phyloP scores from a whole-genome alignment of 2,888 invertebrate species.

The Argyresthia goedartella region DNA sequence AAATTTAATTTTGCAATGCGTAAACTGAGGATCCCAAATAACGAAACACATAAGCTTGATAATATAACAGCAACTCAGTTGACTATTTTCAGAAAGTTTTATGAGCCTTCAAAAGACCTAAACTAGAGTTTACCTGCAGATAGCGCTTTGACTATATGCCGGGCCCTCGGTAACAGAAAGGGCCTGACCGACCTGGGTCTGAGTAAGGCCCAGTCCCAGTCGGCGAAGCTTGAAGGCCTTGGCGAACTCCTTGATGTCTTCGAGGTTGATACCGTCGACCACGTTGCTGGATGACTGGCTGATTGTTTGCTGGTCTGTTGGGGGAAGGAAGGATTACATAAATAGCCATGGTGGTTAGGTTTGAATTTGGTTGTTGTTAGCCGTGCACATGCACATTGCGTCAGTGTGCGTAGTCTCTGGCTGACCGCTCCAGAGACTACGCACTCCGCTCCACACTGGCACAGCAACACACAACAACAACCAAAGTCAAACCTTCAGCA shows the following conservation, averaged over 20 bases:
- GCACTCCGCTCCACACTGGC: no score
- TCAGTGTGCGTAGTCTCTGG: no score
- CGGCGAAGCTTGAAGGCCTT: conserved; percentile 96
- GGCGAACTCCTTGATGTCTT: conserved; percentile 98
- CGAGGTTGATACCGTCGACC: conserved; percentile 96
- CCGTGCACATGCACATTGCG: no score
- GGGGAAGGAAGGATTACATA: neutral
- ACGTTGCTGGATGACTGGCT: conserved; percentile 95
- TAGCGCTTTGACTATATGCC: conserved; percentile 98
- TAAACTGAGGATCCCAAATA: no score
- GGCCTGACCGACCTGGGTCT: conserved; percentile 98
- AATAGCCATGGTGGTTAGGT: neutral
- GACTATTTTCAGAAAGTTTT: neutral
- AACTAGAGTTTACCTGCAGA: conserved; percentile 86
- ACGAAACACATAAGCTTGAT: no score
- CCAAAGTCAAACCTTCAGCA: no score
- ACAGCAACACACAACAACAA: no score
- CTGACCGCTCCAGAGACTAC: no score
- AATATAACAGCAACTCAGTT: no score
- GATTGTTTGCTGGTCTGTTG: conserved; percentile 89
- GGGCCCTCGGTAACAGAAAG: conserved; percentile 97
- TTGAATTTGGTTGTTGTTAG: neutral
- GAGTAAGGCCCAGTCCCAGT: conserved; percentile 93
- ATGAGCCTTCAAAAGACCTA: neutral
- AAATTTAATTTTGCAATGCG: no score